Evolutionary conservation across 1,140 invertebrate genomes (phyloP).

Genomic region (Dufourea novaeangliae): DNA sequence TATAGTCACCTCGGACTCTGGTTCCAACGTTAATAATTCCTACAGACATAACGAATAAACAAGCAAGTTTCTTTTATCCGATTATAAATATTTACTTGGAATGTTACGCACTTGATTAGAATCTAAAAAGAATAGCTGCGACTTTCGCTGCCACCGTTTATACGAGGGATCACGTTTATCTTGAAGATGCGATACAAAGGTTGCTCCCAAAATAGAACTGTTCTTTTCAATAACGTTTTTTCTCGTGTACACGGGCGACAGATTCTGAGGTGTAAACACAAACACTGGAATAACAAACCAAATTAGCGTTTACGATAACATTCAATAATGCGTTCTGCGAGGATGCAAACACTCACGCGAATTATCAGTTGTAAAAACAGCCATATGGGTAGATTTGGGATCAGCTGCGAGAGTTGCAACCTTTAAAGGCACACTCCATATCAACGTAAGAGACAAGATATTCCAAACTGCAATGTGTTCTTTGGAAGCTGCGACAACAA

Average conservation of each 20-base stretch:
- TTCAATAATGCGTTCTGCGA: neutral
- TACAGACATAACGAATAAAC: conserved; percentile 55
- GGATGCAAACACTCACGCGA: conserved; percentile 80
- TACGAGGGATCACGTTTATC: conserved; percentile 77
- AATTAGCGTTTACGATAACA: neutral
- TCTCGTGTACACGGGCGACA: conserved; percentile 82
- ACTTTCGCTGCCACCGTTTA: conserved; percentile 83
- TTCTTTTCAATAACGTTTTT: conserved; percentile 78
- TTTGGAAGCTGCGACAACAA: conserved; percentile 84
- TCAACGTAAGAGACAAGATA: conserved; percentile 85
- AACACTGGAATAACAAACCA: conserved; percentile 79
- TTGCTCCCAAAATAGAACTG: conserved; percentile 77
- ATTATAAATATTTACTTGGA: neutral
- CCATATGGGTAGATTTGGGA: conserved; percentile 85
- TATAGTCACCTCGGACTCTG: conserved; percentile 72
- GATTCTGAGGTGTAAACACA: conserved; percentile 83
- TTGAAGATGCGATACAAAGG: conserved; percentile 81
- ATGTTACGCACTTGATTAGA: conserved; percentile 79
- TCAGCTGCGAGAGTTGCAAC: conserved; percentile 83
- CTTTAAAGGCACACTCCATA: conserved; percentile 83
- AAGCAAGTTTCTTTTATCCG: neutral
- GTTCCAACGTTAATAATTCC: conserved; percentile 80
- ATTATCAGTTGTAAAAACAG: conserved; percentile 84
- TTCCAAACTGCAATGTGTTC: conserved; percentile 87
- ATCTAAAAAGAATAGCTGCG: conserved; percentile 84